Evolutionary conservation across 1,140 invertebrate genomes (phyloP), one percentile per base, ranked within the genome.

Genomic region (Chelonus insularis): DNA sequence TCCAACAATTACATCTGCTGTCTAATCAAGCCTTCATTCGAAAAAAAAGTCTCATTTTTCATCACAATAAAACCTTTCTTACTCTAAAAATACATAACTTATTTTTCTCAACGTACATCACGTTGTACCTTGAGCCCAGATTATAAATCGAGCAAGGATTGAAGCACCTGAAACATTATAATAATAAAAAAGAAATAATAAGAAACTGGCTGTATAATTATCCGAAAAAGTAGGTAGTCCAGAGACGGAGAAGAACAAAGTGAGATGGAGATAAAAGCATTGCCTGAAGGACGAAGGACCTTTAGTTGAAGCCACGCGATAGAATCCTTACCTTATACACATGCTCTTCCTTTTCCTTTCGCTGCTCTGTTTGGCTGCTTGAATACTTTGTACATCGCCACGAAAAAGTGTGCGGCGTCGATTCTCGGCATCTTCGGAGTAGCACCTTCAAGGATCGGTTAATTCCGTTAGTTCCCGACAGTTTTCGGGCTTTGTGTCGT

Each of bases 401-500:
- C 52, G 52, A 55, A 55, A 55, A 39, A 39, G 34, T 29, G 52
- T 55, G 34, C 52, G 52, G 52, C 52, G 52, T 55, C 52, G 52
- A 60, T 60, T 39, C 50, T 51, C 57, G 34, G 34, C 25, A 25
- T 23, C 39, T 29, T 52, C 16, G 6, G 34, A 12, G 20, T 50
- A 58, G 52, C 16, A 39, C 18, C 32, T 25, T 23, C 21, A 18
- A 29, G n/a, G 14, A 4, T 23, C 21, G 39, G 18, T 5, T 8
- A 21, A 29, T 43, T n/a, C 39, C 64, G 64, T 56, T 50, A n/a
- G 32, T 62, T 62, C 23, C 61, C 64, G 64, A 48, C 21, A 14
- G 41, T 2, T 16, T 65, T 39, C 55, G 63, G 37, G 58, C 63
- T 65, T 65, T 65, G 60, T 65, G 64, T 57, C 59, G 34, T 11